Evolutionary conservation across 1,140 invertebrate species (phyloP), one percentile per base, ranked within the genome.

Genomic region (Pentalonia nigronervosa): DNA sequence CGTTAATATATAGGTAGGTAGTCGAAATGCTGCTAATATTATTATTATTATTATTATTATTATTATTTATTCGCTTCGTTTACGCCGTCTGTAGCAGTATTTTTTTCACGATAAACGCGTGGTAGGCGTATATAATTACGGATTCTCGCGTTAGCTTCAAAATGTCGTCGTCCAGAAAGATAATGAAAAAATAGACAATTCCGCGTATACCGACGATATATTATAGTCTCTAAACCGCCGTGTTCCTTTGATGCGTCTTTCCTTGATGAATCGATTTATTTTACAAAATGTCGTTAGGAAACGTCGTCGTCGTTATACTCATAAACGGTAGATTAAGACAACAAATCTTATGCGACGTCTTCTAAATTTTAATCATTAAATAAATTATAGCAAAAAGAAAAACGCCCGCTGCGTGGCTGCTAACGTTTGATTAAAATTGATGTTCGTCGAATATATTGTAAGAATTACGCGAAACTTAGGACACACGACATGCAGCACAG

Each of bases 281-380:
- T 41, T 41, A 60, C 53, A 60, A 90, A 67, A 90, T n/a, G 53
- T 30, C 36, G 67, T 90, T 90, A 90, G 23, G 89, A 67, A n/a
- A 67, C 25, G 34, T 30, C 25, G 56, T 76, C n/a, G 30, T 76
- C 36, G 89, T 67, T 90, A 30, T 25, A n/a, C 25, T 25, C 25
- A 36, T 45, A 45, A 60, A 90, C 2, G 53, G 25, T 25, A 56
- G 89, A 90, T 90, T 67, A 67, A 90, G 89, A 67, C 36, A 67
- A 90, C 89, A 90, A 60, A 90, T 90, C 41, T 90, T 45, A n/a
- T 48, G 89, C 67, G 89, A 90, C 89, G 89, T 90, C 20, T 90
- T 53, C 34, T 89, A 14, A 89, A 89, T 53, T 89, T 89, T 53
- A 90, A 67, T 90, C 89, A 14, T 67, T 30, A 90, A 90, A 90